A percentile compares a stretch with the other conserved stretches of the same genome.
Evolutionary conservation across 2,113 vertebrate species (phyloP).

Genomic region (Tricholaema leucomelas): DNA sequence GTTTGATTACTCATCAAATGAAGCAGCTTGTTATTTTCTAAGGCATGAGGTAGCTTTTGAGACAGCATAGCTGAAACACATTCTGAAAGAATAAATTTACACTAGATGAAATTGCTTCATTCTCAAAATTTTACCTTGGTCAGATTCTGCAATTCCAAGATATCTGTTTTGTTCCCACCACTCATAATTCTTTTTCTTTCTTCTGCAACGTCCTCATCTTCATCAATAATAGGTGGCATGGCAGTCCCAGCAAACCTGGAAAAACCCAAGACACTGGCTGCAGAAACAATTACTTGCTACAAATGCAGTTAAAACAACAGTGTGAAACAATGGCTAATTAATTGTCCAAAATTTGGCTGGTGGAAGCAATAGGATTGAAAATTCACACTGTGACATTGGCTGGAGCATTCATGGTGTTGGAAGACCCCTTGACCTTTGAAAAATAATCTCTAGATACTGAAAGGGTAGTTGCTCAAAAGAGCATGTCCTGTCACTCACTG

Average conservation of each 20-base stretch:
- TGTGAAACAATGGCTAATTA: not conserved
- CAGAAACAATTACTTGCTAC: not conserved
- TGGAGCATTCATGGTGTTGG: not conserved
- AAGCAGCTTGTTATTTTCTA: not conserved
- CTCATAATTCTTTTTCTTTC: constrained; percentile 85
- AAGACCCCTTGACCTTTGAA: not conserved
- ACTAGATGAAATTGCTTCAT: not conserved
- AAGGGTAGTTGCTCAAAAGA: not conserved
- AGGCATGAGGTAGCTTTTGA: not conserved
- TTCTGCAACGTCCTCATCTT: constrained; percentile 89
- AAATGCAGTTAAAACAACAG: not conserved
- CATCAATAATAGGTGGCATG: constrained; percentile 72
- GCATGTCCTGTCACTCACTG: not conserved
- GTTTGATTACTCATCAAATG: not conserved
- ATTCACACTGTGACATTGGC: not conserved
- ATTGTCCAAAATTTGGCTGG: not conserved
- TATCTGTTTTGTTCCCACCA: constrained; percentile 79
- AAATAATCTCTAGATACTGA: not conserved
- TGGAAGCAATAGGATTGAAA: not conserved
- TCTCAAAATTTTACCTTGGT: constrained; percentile 81
- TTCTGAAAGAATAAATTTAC: not conserved
- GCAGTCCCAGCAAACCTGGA: constrained; percentile 75
- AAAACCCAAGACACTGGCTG: not conserved
- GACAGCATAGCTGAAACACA: not conserved
- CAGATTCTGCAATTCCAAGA: constrained; percentile 84